These are phyloP conservation scores for Orthosia incerta DNA, from an alignment of 2,888 invertebrate species.

Conservation along the genomic window DNA sequence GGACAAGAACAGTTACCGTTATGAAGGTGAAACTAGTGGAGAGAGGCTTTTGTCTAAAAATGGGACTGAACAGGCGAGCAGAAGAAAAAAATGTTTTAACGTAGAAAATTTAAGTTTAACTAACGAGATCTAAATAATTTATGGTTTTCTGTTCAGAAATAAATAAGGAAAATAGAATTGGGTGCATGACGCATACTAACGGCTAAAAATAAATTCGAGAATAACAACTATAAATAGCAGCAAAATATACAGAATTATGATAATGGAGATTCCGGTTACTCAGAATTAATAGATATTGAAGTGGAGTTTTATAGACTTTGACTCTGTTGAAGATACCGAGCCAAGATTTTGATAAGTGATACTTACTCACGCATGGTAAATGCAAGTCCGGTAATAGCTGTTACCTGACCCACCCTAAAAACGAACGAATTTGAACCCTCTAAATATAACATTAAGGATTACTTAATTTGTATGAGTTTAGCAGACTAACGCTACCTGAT, in stretches of 20 bases:
- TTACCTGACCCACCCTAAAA: no score
- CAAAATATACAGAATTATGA: constrained; percentile 2
- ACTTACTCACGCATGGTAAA: not conserved
- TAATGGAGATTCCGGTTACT: constrained; percentile 13
- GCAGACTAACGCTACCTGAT: no score
- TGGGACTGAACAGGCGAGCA: no score
- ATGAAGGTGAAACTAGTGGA: no score
- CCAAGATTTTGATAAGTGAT: not conserved
- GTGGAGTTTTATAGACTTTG: constrained; percentile 1
- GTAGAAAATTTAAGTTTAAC: no score
- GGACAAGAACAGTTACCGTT: no score
- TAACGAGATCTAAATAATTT: not conserved
- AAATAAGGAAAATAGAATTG: not conserved
- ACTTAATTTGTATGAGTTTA: no score
- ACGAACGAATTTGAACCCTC: no score
- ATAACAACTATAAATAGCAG: constrained; percentile 23
- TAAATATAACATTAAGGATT: no score
- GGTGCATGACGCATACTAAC: constrained; percentile 18
- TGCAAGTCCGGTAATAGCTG: no score
- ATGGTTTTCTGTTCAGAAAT: not conserved
- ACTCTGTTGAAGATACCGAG: not conserved
- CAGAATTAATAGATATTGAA: not conserved
- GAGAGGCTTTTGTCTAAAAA: no score
- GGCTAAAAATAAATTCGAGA: constrained; percentile 15
- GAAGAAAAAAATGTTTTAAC: no score